Evolutionary conservation across 2,113 vertebrate species (phyloP).

Genomic region (Cariama cristata): DNA sequence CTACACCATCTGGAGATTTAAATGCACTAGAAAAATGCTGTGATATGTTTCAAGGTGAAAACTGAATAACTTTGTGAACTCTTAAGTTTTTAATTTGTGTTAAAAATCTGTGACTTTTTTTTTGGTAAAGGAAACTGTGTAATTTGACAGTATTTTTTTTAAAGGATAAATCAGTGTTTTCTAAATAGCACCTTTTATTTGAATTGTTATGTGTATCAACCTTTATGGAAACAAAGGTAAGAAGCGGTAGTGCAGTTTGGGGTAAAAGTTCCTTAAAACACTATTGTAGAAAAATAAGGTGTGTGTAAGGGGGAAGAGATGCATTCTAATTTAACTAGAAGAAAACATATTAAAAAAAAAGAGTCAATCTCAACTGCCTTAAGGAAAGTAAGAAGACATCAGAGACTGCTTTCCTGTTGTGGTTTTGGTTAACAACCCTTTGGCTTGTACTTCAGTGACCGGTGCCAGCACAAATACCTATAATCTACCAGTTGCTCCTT

Average conservation of each 20-base stretch:
- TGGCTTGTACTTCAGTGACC: background rate
- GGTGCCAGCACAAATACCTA: constrained; percentile 44
- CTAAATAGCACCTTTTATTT: background rate
- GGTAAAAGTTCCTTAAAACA: background rate
- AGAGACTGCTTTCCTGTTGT: constrained; percentile 42
- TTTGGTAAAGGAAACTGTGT: background rate
- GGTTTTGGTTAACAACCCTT: constrained; percentile 31
- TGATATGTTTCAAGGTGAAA: background rate
- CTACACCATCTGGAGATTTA: constrained; percentile 17
- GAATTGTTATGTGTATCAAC: background rate
- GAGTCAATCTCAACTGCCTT: background rate
- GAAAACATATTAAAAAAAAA: background rate
- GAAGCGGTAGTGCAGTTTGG: background rate
- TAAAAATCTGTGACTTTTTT: background rate
- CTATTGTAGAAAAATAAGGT: background rate
- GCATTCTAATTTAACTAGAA: background rate
- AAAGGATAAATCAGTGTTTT: background rate
- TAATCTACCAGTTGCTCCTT: constrained; percentile 9
- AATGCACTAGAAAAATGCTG: background rate
- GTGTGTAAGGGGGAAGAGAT: background rate
- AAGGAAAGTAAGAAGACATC: constrained; percentile 24
- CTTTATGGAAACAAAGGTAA: background rate
- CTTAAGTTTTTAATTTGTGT: background rate
- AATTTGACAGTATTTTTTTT: background rate
- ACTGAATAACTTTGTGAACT: background rate